Base-by-base conservation (phyloP, 2,797 vertebrate genomes). In the Fundulus diaphanus region DNA sequence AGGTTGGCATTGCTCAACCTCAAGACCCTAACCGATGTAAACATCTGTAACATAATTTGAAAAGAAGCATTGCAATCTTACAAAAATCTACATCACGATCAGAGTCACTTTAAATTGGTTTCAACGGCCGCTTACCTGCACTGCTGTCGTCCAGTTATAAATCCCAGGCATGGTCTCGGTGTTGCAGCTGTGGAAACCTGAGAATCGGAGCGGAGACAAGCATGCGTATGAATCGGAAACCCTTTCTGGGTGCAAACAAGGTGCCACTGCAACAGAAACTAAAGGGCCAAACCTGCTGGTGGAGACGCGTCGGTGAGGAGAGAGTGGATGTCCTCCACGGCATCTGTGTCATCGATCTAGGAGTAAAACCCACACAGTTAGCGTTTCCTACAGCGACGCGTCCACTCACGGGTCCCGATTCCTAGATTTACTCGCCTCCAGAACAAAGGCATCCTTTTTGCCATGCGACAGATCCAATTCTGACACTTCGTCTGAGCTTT, bases 171-270 rank as follows among this genome's bases (percentile, higher is more conserved):
- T 99, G 78, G 96, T 91, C 93, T 99, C 98, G 73, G 97, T 99
- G 93, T 99, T 99, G 89, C 98, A 99, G 91, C 97, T 99, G 92
- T 97, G 97, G 95, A 99, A 99, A 16, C 98, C 98, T 99, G 81
- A 68, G 78, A 33, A 90, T 72, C 85, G 63, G 74, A 65, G 22
- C 6, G 15, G 9, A 68, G 24, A 71, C 7, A 54, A 3, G 42
- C 52, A 15, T 33, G 2, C 7, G 57, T 35, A 65, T 6, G 40
- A 24, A 78, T 37, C 18, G 29, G 61, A 15, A 0, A 67, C 12
- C 3, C 1, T 52, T 33, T 57, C 7, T 61, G 52, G 12, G 24
- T 22, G 46, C 40, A 33, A 6, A 80, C 12, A 22, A 29, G 13
- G 0, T 20, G 33, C 52, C 63, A 70, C 1, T 11, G 16, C 40